Percentiles rank a stretch among this genome's conserved stretches.
phyloP scores from a whole-genome alignment of 1,140 invertebrate genomes.

The Pectinophora gossypiella region DNA sequence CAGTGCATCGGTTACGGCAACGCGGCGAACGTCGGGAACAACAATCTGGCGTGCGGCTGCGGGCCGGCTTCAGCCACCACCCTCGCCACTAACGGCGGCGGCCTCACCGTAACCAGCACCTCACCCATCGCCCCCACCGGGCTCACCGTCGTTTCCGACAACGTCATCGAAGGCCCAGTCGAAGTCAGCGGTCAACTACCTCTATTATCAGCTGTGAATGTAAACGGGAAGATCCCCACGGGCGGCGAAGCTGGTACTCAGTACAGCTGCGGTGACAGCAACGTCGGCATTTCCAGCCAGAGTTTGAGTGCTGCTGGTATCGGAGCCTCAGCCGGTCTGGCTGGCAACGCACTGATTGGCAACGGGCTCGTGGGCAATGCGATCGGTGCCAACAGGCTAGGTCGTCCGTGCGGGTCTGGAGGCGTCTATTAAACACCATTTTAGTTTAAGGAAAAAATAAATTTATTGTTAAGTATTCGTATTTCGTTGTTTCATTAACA shows the following conservation, averaged over 20 bases:
- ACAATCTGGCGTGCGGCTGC: not conserved
- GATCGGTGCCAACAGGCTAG: too few species aligned
- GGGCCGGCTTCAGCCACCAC: not conserved
- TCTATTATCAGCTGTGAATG: not conserved
- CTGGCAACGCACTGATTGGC: too few species aligned
- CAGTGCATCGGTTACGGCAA: not conserved
- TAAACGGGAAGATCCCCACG: not conserved
- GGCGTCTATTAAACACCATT: too few species aligned
- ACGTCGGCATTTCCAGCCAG: not conserved
- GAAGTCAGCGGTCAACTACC: not conserved
- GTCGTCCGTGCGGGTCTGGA: too few species aligned
- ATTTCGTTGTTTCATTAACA: too few species aligned
- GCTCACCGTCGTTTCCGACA: not conserved
- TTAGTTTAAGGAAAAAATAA: too few species aligned
- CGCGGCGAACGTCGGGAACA: not conserved
- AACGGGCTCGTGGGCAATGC: too few species aligned
- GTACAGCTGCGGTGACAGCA: not conserved
- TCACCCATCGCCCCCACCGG: not conserved
- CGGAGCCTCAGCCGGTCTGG: too few species aligned
- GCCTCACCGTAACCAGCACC: not conserved
- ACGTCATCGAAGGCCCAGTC: not conserved
- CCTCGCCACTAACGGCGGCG: not conserved
- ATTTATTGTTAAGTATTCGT: too few species aligned
- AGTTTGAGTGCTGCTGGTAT: not conserved
- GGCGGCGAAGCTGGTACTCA: not conserved